Evolutionary conservation across 2,797 vertebrate genomes (phyloP), one percentile per base, ranked within the genome.

Genomic region (Zalophus californianus): DNA sequence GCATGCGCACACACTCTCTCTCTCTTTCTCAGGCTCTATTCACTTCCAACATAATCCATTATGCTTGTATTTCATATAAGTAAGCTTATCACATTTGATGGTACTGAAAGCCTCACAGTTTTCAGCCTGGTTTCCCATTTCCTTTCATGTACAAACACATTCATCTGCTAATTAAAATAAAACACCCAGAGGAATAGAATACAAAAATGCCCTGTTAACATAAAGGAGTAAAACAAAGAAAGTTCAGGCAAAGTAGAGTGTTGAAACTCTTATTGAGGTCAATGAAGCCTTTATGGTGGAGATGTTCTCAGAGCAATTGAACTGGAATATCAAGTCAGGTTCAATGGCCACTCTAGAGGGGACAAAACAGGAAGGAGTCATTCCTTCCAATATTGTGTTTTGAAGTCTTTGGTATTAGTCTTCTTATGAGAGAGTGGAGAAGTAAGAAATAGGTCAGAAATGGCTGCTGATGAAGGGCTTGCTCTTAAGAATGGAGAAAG

Each of bases 301-400:
- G 86, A 85, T 16, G 23, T 80, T 98, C 99, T 99, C 98, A 96
- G 97, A 98, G 98, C 98, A 99, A 99, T 99, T 99, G 99, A 99
- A 98, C 85, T 98, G 29, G 96, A 99, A 98, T 98, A 99, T 95
- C 87, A 98, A 98, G 97, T 98, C 98, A 54, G 96, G 94, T 95
- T 99, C 98, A 98, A 98, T 95, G 98, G 97, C 98, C 38, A 78
- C 98, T 78, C 68, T 70, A 97, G 98, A 96, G 98, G 98, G 97
- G 97, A 97, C 97, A 98, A 84, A 86, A 98, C 93, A 98, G 90
- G 12, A 98, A 99, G 98, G 98, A 97, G 97, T 92, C 77, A 16
- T 54, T 96, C 7, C 38, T 75, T 86, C 62, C 8, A 88, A 0
- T 12, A 5, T 7, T 16, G 73, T 35, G 2, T 87, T 86, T 13